phyloP scores from a whole-genome alignment of 2,888 invertebrate species.

The Scotopteryx bipunctaria region DNA sequence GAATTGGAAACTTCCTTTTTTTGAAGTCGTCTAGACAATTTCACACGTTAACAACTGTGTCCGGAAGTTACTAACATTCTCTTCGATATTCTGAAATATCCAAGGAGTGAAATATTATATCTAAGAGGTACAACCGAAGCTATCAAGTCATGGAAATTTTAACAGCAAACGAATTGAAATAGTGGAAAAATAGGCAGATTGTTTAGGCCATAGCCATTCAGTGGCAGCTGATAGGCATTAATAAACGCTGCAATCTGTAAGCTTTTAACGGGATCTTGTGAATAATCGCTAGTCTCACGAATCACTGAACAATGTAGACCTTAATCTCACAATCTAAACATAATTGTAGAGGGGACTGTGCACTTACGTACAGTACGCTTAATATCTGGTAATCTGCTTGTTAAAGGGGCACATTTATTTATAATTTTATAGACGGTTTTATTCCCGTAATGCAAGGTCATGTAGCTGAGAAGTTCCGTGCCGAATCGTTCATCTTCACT shows the following conservation, averaged over 20 bases:
- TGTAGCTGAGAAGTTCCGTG: background rate
- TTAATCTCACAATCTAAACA: conserved; percentile 49
- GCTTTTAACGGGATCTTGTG: conserved; percentile 45
- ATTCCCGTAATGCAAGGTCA: background rate
- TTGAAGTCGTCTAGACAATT: too few relatives aligned
- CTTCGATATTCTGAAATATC: too few relatives aligned
- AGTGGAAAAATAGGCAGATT: too few relatives aligned
- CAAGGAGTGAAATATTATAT: too few relatives aligned
- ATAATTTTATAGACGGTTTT: background rate
- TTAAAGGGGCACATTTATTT: conserved; percentile 12
- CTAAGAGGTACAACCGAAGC: too few relatives aligned
- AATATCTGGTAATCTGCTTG: conserved; percentile 40
- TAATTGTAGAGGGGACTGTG: conserved; percentile 39
- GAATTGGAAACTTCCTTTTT: too few relatives aligned
- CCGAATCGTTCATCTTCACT: too few relatives aligned
- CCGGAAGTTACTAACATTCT: too few relatives aligned
- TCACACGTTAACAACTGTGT: too few relatives aligned
- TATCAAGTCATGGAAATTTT: too few relatives aligned
- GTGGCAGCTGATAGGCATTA: background rate
- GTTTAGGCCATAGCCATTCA: too few relatives aligned
- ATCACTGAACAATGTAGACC: conserved; percentile 51
- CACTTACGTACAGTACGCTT: conserved; percentile 42
- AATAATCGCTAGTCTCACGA: conserved; percentile 51
- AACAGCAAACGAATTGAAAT: too few relatives aligned
- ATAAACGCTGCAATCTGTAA: conserved; percentile 1